Evolutionary conservation across 2,113 vertebrate genomes (phyloP).

Genomic region (Centropus unirufus): DNA sequence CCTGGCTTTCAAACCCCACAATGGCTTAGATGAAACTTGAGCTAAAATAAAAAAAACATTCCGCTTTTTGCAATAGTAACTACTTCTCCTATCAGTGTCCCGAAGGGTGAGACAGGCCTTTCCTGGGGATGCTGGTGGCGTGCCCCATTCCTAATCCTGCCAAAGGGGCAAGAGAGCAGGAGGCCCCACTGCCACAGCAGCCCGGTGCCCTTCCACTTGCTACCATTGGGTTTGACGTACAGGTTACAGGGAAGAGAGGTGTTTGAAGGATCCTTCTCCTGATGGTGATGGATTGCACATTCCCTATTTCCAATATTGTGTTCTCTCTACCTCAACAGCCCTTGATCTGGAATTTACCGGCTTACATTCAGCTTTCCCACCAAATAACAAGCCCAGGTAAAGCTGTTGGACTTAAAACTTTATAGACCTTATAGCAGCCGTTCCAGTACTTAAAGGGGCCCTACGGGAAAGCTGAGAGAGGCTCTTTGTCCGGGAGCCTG

Average conservation of each 20-base stretch:
- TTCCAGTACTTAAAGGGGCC: too few relatives aligned
- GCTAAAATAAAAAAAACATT: too few relatives aligned
- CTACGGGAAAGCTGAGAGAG: too few relatives aligned
- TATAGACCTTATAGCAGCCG: too few relatives aligned
- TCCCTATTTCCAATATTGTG: not conserved
- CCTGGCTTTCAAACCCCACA: too few relatives aligned
- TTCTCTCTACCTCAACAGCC: constrained; percentile 34
- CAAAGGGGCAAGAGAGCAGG: fast-evolving
- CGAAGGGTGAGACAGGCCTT: too few relatives aligned
- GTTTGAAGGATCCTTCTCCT: fast-evolving
- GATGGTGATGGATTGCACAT: fast-evolving
- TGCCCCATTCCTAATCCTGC: fast-evolving
- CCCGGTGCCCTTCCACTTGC: too few relatives aligned
- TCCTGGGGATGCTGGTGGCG: too few relatives aligned
- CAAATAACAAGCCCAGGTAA: constrained; percentile 71
- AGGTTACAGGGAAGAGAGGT: fast-evolving
- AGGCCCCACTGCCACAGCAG: fast-evolving
- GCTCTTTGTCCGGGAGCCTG: too few relatives aligned
- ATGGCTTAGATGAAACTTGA: too few relatives aligned
- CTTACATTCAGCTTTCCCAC: constrained; percentile 41
- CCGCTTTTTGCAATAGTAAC: too few relatives aligned
- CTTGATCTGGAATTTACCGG: constrained; percentile 79
- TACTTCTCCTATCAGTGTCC: too few relatives aligned
- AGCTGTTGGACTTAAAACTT: not conserved
- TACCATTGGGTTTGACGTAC: fast-evolving